Conservation (phyloP, 2,113 vertebrate genomes). For the Varanus komodoensis region DNA sequence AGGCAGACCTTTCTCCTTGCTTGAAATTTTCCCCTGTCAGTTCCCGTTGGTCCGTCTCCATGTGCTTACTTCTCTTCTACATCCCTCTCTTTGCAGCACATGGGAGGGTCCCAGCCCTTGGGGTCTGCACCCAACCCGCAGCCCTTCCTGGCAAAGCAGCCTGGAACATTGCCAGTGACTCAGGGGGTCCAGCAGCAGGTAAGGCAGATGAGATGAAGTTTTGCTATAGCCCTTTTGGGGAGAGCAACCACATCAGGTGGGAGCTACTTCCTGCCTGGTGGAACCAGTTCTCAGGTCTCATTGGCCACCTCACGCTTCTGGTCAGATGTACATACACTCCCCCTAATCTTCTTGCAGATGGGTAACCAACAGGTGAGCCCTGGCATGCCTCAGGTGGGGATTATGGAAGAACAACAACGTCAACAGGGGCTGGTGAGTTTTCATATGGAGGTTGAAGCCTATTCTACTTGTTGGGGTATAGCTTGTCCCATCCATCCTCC, state of each 20-base stretch:
- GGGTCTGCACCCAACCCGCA: conserved; percentile 75
- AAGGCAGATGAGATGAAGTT: background rate
- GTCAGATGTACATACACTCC: background rate
- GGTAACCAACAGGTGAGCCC: conserved; percentile 71
- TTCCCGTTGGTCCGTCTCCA: fast-evolving
- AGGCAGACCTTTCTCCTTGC: background rate
- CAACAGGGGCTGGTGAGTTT: conserved; percentile 89
- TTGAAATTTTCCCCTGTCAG: conserved; percentile 49
- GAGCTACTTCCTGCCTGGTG: background rate
- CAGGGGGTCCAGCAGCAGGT: conserved; percentile 85
- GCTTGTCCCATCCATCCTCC: too few relatives aligned
- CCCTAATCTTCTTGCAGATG: conserved; percentile 62
- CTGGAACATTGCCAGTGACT: conserved; percentile 76
- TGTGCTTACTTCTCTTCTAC: background rate
- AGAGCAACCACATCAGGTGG: background rate
- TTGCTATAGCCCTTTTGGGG: background rate
- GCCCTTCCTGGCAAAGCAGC: conserved; percentile 74
- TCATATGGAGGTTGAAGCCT: background rate
- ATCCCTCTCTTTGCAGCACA: conserved; percentile 36
- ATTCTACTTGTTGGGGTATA: too few relatives aligned
- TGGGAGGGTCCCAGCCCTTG: conserved; percentile 76
- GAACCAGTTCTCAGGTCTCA: background rate
- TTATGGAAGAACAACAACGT: conserved; percentile 91
- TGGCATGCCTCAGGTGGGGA: conserved; percentile 77
- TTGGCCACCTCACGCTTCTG: background rate